These are phyloP conservation scores for Otolemur garnettii DNA, from an alignment of 2,113 vertebrate genomes.

Conservation along the genomic window DNA sequence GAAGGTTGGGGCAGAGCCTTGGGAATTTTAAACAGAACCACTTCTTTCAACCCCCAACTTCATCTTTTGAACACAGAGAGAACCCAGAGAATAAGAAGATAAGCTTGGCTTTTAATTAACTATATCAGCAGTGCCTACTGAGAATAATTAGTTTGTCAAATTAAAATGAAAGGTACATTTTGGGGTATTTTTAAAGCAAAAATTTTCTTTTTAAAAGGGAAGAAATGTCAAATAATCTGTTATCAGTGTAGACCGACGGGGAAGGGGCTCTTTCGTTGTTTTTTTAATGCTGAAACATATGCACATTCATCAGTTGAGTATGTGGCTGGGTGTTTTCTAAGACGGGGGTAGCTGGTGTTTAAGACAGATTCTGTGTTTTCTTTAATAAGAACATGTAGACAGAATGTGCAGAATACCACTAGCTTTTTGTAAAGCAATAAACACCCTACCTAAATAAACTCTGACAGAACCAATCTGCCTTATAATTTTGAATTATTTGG, in stretches of 20 bases:
- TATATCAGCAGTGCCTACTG: background rate
- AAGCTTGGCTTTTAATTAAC: slow-evolving; percentile 43
- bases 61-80: slow-evolving; percentile 11
- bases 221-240: background rate
- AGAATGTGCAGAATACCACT: background rate
- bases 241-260: background rate
- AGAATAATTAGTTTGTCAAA: slow-evolving; percentile 6
- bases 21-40: background rate
- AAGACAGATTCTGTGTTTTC: background rate
- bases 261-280: background rate
- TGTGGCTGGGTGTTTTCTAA: background rate
- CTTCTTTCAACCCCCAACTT: background rate
- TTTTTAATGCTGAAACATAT: background rate
- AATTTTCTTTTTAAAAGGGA: background rate
- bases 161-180: background rate
- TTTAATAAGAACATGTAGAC: background rate
- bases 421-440: background rate
- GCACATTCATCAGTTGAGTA: background rate
- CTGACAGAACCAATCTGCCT: slow-evolving; percentile 32
- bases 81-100: slow-evolving; percentile 31
- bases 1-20: background rate
- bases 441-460: background rate
- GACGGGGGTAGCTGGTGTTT: background rate
- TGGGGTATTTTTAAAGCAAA: background rate
- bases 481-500: slow-evolving; percentile 37